phyloP scores from a whole-genome alignment of 2,113 vertebrate genomes.

The Xiphophorus couchianus region DNA sequence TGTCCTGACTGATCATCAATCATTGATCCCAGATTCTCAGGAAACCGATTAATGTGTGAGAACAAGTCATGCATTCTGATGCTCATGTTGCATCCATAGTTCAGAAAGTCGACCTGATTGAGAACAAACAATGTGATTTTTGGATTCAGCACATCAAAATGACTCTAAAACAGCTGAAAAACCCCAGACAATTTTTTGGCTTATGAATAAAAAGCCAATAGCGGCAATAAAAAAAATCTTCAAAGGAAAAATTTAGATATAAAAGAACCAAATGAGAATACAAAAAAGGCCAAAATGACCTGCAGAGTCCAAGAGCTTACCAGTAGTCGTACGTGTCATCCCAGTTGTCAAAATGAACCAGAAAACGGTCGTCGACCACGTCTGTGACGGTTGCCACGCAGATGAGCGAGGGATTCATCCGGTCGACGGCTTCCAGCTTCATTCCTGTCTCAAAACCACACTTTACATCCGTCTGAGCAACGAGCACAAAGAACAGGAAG shows the following conservation, averaged over 20 bases:
- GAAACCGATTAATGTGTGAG: too few species aligned
- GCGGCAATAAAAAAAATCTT: background rate
- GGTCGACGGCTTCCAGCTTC: slow-evolving; percentile 97
- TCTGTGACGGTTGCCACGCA: slow-evolving; percentile 98
- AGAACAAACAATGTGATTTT: too few species aligned
- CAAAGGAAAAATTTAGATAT: too few species aligned
- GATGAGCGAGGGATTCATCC: slow-evolving; percentile 97
- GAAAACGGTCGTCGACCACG: slow-evolving; percentile 89
- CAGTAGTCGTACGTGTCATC: slow-evolving; percentile 99
- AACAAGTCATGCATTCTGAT: too few species aligned
- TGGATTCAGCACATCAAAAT: too few species aligned
- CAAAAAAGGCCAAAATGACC: background rate
- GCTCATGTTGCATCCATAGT: too few species aligned
- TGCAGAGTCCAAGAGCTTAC: slow-evolving; percentile 71
- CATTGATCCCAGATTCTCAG: too few species aligned
- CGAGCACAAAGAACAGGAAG: background rate
- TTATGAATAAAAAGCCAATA: background rate
- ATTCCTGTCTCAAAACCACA: slow-evolving; percentile 91
- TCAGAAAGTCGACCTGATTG: too few species aligned
- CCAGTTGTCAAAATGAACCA: slow-evolving; percentile 99
- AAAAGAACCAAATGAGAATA: background rate
- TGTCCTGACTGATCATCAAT: too few species aligned
- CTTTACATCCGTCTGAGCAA: slow-evolving; percentile 80
- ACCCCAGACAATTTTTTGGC: too few species aligned
- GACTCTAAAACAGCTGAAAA: too few species aligned